Conservation (phyloP, 2,797 vertebrate species). For the Buphagus erythrorhynchus region DNA sequence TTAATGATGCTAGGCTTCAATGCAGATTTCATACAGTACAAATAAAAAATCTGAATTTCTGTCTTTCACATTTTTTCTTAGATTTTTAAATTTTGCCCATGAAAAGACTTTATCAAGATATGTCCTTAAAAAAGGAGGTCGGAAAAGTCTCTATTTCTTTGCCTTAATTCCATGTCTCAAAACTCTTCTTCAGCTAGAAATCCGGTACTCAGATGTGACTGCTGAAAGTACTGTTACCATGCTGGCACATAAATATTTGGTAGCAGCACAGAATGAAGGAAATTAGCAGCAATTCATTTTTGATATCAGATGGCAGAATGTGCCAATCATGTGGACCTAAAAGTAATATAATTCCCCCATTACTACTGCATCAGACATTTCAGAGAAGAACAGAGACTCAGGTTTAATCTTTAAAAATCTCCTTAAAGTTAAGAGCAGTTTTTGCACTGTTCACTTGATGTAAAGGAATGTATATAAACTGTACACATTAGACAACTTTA, state of each 20-base stretch:
- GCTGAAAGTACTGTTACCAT: not conserved
- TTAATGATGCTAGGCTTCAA: not conserved
- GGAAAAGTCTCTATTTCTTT: not conserved
- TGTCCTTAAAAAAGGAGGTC: not conserved
- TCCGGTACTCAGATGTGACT: not conserved
- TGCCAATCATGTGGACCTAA: not conserved
- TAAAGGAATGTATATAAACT: not conserved
- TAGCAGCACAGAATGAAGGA: not conserved
- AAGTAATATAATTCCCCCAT: not conserved
- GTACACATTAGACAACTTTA: not conserved
- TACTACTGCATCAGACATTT: not conserved
- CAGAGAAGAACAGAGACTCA: not conserved
- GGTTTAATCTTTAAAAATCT: not conserved
- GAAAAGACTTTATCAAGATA: rapidly evolving
- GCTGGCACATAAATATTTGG: not conserved
- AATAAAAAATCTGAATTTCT: not conserved
- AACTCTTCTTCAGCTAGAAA: not conserved
- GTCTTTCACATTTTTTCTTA: not conserved
- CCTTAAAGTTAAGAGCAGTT: not conserved
- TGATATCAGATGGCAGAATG: not conserved
- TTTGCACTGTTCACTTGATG: not conserved
- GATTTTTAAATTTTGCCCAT: not conserved
- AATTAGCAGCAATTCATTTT: not conserved
- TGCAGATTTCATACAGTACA: not conserved
- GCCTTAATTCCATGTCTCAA: not conserved